Conservation (phyloP, 2,888 invertebrate species). For the Timema cristinae region DNA sequence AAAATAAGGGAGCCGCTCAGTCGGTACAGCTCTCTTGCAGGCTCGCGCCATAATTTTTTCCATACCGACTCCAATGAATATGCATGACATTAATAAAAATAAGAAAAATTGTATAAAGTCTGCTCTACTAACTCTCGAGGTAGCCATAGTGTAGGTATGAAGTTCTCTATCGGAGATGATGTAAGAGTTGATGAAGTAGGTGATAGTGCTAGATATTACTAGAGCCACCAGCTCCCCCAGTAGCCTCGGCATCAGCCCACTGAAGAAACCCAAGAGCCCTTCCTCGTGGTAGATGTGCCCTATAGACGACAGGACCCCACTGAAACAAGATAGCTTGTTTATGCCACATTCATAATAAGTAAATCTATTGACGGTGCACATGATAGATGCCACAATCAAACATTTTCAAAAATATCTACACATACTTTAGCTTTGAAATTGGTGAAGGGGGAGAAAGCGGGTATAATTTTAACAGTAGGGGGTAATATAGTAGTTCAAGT, state of each 20-base stretch:
- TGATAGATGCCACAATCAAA: too few species aligned
- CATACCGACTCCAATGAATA: too few species aligned
- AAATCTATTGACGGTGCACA: too few species aligned
- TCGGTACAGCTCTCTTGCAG: too few species aligned
- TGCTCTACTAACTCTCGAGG: conserved; percentile 52
- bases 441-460: too few species aligned
- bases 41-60: too few species aligned
- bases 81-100: not conserved
- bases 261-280: conserved; percentile 81
- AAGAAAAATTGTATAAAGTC: not conserved
- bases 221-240: conserved; percentile 79
- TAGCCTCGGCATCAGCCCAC: conserved; percentile 82
- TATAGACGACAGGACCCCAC: conserved; percentile 70
- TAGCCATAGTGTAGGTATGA: conserved; percentile 52
- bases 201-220: conserved; percentile 68
- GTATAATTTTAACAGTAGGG: too few species aligned
- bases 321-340: conserved; percentile 42
- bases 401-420: too few species aligned
- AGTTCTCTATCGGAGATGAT: conserved; percentile 66
- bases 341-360: not conserved
- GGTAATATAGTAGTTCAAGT: too few species aligned
- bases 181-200: conserved; percentile 76
- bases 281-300: conserved; percentile 79
- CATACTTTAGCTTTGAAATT: too few species aligned
- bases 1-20: too few species aligned